Base-by-base conservation (phyloP, 1,140 invertebrate genomes). In the Battus philenor region DNA sequence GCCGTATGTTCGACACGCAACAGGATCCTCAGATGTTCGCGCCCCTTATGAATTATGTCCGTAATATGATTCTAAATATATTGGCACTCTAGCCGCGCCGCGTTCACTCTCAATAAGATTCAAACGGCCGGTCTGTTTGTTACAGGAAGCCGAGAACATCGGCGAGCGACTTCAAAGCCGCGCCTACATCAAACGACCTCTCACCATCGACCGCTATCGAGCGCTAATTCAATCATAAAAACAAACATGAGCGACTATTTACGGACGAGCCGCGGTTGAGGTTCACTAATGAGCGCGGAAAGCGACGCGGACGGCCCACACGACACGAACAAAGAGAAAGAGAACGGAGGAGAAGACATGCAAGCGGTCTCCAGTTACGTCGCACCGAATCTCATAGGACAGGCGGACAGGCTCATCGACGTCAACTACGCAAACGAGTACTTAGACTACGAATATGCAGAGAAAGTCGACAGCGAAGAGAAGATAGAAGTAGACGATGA, bases 211-310 rank as follows among this genome's bases (percentile, higher is more conserved):
- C 50, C 46, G 60, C 69, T 62, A 78, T 75, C 72, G 70, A 76
- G 71, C 58, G 51, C 59, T 73, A 73, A 81, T 69, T 67, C 68
- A 74, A 76, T 75, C 72, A 81, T 81, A 82, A 77, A 82, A 80
- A 78, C 72, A 80, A 82, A 80, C 72, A 82, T 82, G 78, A 61
- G 50, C 58, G 50, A 66, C 62, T 75, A 64, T 72, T 70, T 72
- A 61, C 59, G 67, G 59, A 66, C 54, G 48, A 65, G 59, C 61
- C 56, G 59, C 54, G 68, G 58, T 62, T 69, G 62, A 73, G 47
- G 46, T 32, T 50, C 55, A 80, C 76, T 77, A 68, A 83, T 83
- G 79, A 77, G 59, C 68, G 66, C 64, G 39, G 64, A 76, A 61
- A 51, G 57, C 43, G 54, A 47, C 29, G 45, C 44, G 36, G 50